These are phyloP conservation scores for Brachionus angularis DNA, from an alignment of 1,140 invertebrate genomes.

Conservation along the genomic window DNA sequence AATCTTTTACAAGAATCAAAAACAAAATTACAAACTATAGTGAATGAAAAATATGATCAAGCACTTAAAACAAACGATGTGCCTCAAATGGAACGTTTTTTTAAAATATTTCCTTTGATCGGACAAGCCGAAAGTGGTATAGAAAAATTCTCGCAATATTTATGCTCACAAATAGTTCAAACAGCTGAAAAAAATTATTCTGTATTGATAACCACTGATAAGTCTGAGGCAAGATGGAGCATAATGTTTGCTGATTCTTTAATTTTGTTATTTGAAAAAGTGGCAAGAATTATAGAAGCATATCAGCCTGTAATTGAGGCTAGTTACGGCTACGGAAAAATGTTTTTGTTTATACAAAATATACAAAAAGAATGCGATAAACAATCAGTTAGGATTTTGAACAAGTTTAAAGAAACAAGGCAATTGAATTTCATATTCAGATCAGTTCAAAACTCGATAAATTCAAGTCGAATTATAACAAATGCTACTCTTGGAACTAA, in stretches of 20 bases:
- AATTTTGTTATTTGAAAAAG: conserved; percentile 71
- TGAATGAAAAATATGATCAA: conserved; percentile 80
- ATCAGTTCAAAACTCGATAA: conserved; percentile 59
- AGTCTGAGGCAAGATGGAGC: conserved; percentile 47
- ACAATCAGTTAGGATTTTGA: conserved; percentile 66
- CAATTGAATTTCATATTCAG: conserved; percentile 68
- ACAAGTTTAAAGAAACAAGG: conserved; percentile 72
- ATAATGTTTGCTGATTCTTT: conserved; percentile 55
- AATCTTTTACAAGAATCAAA: conserved; percentile 78
- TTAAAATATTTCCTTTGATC: conserved; percentile 93
- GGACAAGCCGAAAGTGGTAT: conserved; percentile 86
- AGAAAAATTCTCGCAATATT: conserved; percentile 81
- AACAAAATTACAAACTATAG: conserved; percentile 67
- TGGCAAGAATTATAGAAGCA: conserved; percentile 79
- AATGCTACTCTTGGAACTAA: conserved; percentile 30
- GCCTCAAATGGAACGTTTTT: conserved; percentile 87
- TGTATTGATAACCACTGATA: conserved; percentile 51
- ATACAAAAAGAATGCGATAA: conserved; percentile 81
- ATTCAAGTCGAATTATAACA: conserved; percentile 56
- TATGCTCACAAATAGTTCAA: conserved; percentile 66
- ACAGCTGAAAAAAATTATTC: conserved; percentile 71
- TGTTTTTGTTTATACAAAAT: conserved; percentile 68
- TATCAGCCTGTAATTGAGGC: conserved; percentile 89
- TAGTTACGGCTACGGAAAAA: conserved; percentile 78
- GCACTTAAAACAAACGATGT: conserved; percentile 79